Evolutionary conservation across 2,113 vertebrate species (phyloP).

Genomic region (Oryzias curvinotus): DNA sequence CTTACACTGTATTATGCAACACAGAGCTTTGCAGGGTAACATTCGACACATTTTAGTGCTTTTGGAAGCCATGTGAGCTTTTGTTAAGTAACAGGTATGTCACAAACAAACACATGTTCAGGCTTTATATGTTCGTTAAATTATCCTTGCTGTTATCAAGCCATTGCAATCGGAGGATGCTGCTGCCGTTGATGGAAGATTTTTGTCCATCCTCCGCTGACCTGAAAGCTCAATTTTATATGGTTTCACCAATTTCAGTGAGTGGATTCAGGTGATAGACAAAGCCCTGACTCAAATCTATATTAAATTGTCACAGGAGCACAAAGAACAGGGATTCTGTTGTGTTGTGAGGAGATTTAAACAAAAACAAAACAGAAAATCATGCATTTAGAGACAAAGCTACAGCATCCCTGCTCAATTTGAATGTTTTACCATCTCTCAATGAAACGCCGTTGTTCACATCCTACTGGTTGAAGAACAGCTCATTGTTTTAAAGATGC

Average conservation of each 20-base stretch:
- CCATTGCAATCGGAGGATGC: constrained; percentile 1
- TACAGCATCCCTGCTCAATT: constrained; percentile 4
- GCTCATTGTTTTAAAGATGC: not conserved
- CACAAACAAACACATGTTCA: not conserved
- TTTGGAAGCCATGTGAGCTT: not conserved
- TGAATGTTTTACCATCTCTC: not conserved
- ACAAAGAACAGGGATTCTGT: constrained; percentile 19
- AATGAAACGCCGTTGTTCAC: not conserved
- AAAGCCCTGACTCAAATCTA: constrained; percentile 15
- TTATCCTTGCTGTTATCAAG: not conserved
- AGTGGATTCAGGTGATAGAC: not conserved
- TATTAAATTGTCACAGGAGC: constrained; percentile 42
- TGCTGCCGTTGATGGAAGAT: constrained; percentile 20
- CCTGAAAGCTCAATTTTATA: constrained; percentile 5
- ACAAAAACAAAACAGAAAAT: constrained; percentile 27
- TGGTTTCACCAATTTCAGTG: constrained; percentile 32
- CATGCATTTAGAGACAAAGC: not conserved
- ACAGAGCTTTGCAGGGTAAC: not conserved
- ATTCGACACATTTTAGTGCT: constrained; percentile 19
- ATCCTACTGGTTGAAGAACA: not conserved
- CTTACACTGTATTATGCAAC: not conserved
- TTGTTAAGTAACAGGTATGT: constrained; percentile 2
- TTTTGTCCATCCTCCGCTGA: constrained; percentile 11
- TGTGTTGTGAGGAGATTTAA: constrained; percentile 4
- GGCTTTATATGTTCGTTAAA: constrained; percentile 8